These are phyloP conservation scores for Pyrocoelia pectoralis DNA, from an alignment of 2,888 invertebrate species.

Conservation along the genomic window DNA sequence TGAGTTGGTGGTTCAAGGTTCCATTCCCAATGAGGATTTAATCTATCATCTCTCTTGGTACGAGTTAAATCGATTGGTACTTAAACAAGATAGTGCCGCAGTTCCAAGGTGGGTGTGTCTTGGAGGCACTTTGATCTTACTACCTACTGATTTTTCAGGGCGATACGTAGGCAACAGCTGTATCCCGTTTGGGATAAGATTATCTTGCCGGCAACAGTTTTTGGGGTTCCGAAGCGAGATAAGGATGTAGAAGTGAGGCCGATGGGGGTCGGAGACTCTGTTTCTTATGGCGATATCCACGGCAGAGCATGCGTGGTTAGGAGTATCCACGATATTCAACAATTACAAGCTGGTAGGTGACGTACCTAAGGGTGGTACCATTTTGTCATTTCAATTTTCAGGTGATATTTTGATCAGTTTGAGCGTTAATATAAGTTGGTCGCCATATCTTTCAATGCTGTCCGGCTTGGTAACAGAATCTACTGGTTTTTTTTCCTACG, in stretches of 20 bases:
- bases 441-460: conserved; percentile 83
- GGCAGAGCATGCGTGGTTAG: conserved; percentile 78
- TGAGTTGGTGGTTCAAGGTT: conserved; percentile 68
- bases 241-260: conserved; percentile 13
- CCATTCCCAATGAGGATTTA: conserved; percentile 70
- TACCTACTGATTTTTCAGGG: conserved; percentile 64
- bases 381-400: conserved; percentile 28
- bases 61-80: conserved; percentile 69
- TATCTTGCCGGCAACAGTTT: conserved; percentile 69
- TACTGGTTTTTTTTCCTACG: conserved; percentile 85
- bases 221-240: conserved; percentile 46
- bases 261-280: conserved; percentile 65
- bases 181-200: conserved; percentile 67
- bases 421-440: conserved; percentile 85
- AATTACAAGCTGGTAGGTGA: conserved; percentile 51
- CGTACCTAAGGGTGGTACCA: neutral
- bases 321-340: conserved; percentile 67
- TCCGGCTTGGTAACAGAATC: conserved; percentile 82
- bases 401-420: conserved; percentile 81
- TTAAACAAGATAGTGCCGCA: conserved; percentile 63
- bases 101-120: conserved; percentile 66
- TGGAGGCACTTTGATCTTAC: conserved; percentile 6
- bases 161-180: conserved; percentile 69
- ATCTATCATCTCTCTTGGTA: conserved; percentile 72
- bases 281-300: conserved; percentile 72